A percentile compares a stretch with the other conserved stretches of the same genome.
phyloP scores from a whole-genome alignment of 2,797 vertebrate species.

The Adelosebastes latens region DNA sequence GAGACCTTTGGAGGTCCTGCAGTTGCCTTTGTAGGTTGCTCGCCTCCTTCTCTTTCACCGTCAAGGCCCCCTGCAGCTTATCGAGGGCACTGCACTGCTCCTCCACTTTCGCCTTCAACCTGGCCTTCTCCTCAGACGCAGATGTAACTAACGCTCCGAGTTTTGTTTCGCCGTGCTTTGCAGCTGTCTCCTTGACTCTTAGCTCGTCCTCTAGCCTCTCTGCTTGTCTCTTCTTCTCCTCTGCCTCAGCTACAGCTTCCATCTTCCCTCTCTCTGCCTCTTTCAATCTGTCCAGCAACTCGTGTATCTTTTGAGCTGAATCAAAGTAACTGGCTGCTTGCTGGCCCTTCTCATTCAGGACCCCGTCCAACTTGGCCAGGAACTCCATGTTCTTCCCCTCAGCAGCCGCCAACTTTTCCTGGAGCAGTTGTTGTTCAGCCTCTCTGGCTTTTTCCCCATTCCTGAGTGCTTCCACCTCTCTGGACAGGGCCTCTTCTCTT shows the following conservation, averaged over 20 bases:
- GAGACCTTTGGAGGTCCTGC: slow-evolving; percentile 76
- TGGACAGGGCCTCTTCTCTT: slow-evolving; percentile 73
- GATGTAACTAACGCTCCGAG: slow-evolving; percentile 61
- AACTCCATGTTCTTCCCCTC: slow-evolving; percentile 85
- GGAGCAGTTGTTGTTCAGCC: slow-evolving; percentile 71
- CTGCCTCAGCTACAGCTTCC: slow-evolving; percentile 74
- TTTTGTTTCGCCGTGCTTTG: slow-evolving; percentile 78
- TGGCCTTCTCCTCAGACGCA: slow-evolving; percentile 75
- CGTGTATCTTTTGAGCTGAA: slow-evolving; percentile 83
- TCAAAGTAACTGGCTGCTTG: slow-evolving; percentile 77
- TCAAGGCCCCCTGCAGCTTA: slow-evolving; percentile 79
- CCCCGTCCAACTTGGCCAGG: slow-evolving; percentile 74
- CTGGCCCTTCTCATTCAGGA: slow-evolving; percentile 81
- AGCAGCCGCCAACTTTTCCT: slow-evolving; percentile 70
- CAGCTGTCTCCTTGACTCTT: slow-evolving; percentile 78
- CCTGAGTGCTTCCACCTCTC: slow-evolving; percentile 81
- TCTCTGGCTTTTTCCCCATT: slow-evolving; percentile 67
- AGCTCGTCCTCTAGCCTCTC: slow-evolving; percentile 82
- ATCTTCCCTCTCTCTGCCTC: slow-evolving; percentile 83
- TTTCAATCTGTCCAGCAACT: slow-evolving; percentile 86
- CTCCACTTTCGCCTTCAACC: slow-evolving; percentile 74
- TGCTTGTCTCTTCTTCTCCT: slow-evolving; percentile 75
- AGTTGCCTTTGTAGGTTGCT: slow-evolving; percentile 84
- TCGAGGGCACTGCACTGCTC: slow-evolving; percentile 70
- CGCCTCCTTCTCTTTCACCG: slow-evolving; percentile 80